These are phyloP conservation scores for Brachionus asplanchnoidis DNA, from an alignment of 1,140 invertebrate genomes.

Conservation along the genomic window DNA sequence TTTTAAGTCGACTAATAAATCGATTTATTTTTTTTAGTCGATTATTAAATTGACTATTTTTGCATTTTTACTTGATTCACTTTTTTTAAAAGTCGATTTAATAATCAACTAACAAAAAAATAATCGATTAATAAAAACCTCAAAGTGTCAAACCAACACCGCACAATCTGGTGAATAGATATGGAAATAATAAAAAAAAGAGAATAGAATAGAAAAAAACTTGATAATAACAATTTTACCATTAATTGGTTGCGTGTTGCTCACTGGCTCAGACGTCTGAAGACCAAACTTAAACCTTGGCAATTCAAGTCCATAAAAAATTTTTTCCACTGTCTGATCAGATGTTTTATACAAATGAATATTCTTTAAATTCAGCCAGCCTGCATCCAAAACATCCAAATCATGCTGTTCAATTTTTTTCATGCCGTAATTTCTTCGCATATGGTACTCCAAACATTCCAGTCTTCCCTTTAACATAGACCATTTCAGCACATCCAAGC, in stretches of 20 bases:
- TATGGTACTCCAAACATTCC: neutral
- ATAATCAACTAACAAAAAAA: too few relatives aligned
- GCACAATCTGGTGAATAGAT: too few relatives aligned
- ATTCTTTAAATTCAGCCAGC: neutral
- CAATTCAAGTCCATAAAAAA: conserved; percentile 47
- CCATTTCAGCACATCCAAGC: neutral
- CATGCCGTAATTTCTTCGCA: neutral
- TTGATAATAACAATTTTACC: neutral
- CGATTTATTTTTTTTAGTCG: too few relatives aligned
- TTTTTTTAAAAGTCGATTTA: too few relatives aligned
- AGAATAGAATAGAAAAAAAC: too few relatives aligned
- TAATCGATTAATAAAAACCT: too few relatives aligned
- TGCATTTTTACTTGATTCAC: too few relatives aligned
- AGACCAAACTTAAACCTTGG: conserved; percentile 40
- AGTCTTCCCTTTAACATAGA: neutral
- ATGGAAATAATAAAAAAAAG: too few relatives aligned
- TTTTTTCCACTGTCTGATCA: conserved; percentile 44
- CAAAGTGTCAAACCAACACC: too few relatives aligned
- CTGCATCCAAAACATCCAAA: neutral
- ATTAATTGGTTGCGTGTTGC: neutral
- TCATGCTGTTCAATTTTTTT: conserved; percentile 11
- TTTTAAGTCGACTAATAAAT: too few relatives aligned
- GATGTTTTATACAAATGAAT: neutral
- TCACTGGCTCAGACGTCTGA: neutral
- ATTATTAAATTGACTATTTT: too few relatives aligned